A percentile compares a stretch with the other conserved stretches of the same genome.
phyloP scores from a whole-genome alignment of 2,113 vertebrate species.

The Hiodon alosoides region DNA sequence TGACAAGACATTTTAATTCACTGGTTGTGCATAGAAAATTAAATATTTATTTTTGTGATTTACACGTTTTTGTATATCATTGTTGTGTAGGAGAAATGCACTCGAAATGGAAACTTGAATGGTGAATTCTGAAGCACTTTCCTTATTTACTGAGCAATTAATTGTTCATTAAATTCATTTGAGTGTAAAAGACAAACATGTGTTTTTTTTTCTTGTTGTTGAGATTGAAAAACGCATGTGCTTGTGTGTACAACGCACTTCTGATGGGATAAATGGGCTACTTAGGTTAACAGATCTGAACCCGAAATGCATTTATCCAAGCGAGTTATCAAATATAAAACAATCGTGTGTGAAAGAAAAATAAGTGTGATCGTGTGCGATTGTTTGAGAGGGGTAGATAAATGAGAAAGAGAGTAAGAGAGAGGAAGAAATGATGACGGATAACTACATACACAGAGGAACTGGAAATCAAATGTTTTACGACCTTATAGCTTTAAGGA shows the following conservation, averaged over 20 bases:
- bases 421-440: neutral
- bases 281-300: no score
- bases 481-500: slow-evolving; percentile 4
- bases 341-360: no score
- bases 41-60: slow-evolving; percentile 76
- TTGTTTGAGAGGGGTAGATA: neutral
- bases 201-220: slow-evolving; percentile 35
- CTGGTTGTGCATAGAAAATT: slow-evolving; percentile 68
- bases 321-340: no score
- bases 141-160: slow-evolving; percentile 57
- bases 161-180: slow-evolving; percentile 66
- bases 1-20: slow-evolving; percentile 65
- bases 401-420: neutral
- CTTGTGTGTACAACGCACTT: neutral
- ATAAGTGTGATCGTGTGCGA: neutral
- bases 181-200: slow-evolving; percentile 51
- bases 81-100: slow-evolving; percentile 65
- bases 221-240: neutral
- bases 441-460: neutral
- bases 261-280: neutral
- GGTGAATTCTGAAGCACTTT: slow-evolving; percentile 73
- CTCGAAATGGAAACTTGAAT: slow-evolving; percentile 73
- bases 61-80: slow-evolving; percentile 44
- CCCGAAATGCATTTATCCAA: no score
- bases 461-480: neutral